These are phyloP conservation scores for Microtus richardsoni DNA, from an alignment of 2,113 vertebrate genomes.

Conservation along the genomic window DNA sequence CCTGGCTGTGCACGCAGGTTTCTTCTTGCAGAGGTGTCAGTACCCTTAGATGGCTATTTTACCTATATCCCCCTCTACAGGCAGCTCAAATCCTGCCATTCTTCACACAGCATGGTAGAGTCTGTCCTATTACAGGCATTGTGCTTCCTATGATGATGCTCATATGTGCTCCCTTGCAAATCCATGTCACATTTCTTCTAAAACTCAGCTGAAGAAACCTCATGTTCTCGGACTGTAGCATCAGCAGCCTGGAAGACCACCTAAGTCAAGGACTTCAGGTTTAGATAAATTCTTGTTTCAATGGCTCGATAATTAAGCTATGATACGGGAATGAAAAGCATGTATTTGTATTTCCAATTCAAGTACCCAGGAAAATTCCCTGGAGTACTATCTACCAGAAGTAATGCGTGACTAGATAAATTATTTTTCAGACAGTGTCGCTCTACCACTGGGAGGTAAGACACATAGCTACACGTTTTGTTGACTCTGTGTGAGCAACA, in stretches of 20 bases:
- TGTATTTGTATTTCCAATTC: constrained; percentile 34
- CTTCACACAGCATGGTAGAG: not conserved
- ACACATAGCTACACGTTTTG: not conserved
- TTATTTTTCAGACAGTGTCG: not conserved
- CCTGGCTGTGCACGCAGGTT: not conserved
- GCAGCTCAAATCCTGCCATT: not conserved
- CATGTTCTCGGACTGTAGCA: not conserved
- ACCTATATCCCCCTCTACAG: not conserved
- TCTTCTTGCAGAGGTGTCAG: not conserved
- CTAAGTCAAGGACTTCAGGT: not conserved
- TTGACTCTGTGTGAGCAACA: not conserved
- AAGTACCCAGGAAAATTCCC: not conserved
- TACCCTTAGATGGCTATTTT: not conserved
- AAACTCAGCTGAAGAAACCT: constrained; percentile 4
- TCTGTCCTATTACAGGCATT: not conserved
- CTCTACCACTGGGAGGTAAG: not conserved
- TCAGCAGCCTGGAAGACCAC: not conserved
- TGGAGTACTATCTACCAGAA: not conserved
- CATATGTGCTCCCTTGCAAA: not conserved
- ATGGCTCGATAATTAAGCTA: not conserved
- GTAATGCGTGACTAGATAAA: not conserved
- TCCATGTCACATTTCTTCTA: not conserved
- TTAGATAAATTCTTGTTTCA: not conserved
- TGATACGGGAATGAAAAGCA: not conserved
- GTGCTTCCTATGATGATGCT: not conserved